These are phyloP conservation scores for Morone saxatilis DNA, from an alignment of 2,113 vertebrate genomes.

Conservation along the genomic window DNA sequence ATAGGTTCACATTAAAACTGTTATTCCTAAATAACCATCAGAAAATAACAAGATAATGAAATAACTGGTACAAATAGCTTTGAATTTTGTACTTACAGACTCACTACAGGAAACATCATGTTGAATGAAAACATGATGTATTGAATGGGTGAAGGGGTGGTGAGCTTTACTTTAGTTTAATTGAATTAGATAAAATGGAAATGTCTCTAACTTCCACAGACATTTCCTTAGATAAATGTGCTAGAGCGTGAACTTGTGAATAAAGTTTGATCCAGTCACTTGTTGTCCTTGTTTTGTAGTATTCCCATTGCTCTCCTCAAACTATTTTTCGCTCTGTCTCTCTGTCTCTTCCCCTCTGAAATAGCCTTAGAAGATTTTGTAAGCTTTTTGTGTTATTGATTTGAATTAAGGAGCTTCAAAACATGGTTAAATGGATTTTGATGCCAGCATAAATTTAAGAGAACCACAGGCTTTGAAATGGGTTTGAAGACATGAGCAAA, in stretches of 20 bases:
- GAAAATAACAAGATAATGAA: neutral
- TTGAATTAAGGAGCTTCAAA: conserved; percentile 65
- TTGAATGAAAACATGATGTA: neutral
- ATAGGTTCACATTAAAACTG: neutral
- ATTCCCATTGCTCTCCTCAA: neutral
- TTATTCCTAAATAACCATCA: neutral
- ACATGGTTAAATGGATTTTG: conserved; percentile 65
- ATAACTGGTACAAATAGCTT: neutral
- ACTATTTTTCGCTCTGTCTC: neutral
- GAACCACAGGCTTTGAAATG: conserved; percentile 51
- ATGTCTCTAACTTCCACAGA: neutral
- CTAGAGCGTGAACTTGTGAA: conserved; percentile 12
- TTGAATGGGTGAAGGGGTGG: neutral
- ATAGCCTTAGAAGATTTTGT: conserved; percentile 26
- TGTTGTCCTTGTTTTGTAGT: conserved; percentile 27
- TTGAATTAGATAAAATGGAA: conserved; percentile 4
- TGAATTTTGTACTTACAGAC: neutral
- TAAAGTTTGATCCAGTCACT: conserved; percentile 32
- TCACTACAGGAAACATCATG: neutral
- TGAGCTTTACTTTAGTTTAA: neutral
- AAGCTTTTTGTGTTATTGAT: conserved; percentile 50
- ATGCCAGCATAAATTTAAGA: conserved; percentile 54
- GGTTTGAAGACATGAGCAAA: conserved; percentile 43
- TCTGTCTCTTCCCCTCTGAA: neutral
- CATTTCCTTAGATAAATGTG: conserved; percentile 16